Evolutionary conservation across 2,113 vertebrate genomes (phyloP), one percentile per base, ranked within the genome.

Genomic region (Strix uralensis): DNA sequence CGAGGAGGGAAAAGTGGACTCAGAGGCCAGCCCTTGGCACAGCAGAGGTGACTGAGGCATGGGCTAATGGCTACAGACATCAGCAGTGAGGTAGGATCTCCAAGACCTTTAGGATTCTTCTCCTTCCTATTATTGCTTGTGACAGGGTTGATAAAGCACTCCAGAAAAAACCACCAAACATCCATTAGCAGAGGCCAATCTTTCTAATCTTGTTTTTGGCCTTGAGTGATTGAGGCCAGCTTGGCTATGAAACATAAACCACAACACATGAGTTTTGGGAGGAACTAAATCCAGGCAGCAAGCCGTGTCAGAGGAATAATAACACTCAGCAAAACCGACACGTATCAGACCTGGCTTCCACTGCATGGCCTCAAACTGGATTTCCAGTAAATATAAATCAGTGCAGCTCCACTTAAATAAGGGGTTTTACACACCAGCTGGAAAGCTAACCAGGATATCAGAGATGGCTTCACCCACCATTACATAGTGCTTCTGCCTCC

Each of bases 371-470:
- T 94, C 87, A 65, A 30, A 82, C 29, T 84, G 36, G 21, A 83
- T 94, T 96, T 87, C 91, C 78, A 83, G 66, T 80, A 88, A 90
- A 34, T 58, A 85, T 90, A 96, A 96, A 92, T 88, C 89, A 92
- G 23, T 18, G 15, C 44, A 86, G 67, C 71, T 91, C 54, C 30
- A 77, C 63, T 91, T 79, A 51, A 78, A 58, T 36, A 72, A 55
- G 29, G 11, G 18, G 34, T 32, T 70, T 62, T 93, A 66, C 29
- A 62, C 36, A 80, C 36, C 66, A 88, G 36, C 42, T 81, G 57
- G 38, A 69, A 72, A 92, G 12, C 30, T 67, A 74, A 19, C 10
- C 32, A 69, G 36, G 49, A 17, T 73, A 51, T 71, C 40, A 85
- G 77, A 66, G 38, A 9, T 36, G 27, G 22, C 19, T 85, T 62